Percentiles rank a stretch among this genome's conserved stretches.
Evolutionary conservation across 2,113 vertebrate genomes (phyloP).

Genomic region (Peromyscus californicus): DNA sequence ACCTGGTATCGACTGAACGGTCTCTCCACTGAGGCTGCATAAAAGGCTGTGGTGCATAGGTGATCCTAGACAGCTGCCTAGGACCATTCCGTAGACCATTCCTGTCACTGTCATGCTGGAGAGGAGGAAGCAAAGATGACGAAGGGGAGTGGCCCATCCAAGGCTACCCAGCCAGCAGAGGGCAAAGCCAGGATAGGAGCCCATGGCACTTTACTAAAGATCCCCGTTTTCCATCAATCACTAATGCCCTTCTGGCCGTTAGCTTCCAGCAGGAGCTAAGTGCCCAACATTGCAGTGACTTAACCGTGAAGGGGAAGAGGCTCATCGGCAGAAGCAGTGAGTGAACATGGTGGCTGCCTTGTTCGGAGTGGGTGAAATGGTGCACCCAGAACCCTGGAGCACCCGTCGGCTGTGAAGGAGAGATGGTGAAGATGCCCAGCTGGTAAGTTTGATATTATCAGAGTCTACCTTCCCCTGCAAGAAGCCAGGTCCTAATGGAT

Average conservation of each 20-base stretch:
- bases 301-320: rapidly evolving
- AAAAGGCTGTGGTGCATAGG: neutral
- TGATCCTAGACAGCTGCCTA: neutral
- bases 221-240: neutral
- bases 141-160: neutral
- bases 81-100: neutral
- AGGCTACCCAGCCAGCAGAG: neutral
- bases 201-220: rapidly evolving
- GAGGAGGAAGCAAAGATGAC: neutral
- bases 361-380: too few relatives aligned
- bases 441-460: neutral
- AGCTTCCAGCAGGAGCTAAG: neutral
- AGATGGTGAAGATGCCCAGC: neutral
- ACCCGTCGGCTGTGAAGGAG: too few relatives aligned
- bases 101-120: too few relatives aligned
- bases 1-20: rapidly evolving
- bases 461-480: neutral
- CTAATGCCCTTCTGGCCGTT: too few relatives aligned
- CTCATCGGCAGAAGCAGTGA: too few relatives aligned
- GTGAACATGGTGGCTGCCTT: rapidly evolving
- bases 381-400: neutral
- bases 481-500: neutral
- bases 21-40: too few relatives aligned
- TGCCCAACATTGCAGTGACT: neutral
- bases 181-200: neutral